Evolutionary conservation across 2,888 invertebrate genomes (phyloP), one percentile per base, ranked within the genome.

Genomic region (Apomyelois bistriatella): DNA sequence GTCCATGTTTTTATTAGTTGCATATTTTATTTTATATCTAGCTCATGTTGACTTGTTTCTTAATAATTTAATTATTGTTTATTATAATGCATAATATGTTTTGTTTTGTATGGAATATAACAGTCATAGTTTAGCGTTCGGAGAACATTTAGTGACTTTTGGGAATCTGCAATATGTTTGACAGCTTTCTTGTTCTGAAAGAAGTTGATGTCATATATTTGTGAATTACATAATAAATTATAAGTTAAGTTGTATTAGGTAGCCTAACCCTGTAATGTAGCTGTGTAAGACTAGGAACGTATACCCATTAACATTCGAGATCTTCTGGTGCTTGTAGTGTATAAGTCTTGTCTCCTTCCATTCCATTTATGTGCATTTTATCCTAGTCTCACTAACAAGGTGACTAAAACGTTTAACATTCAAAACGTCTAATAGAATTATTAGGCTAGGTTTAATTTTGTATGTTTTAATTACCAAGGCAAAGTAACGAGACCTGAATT

Each of bases 1-100:
- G 87, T 89, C 88, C 89, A 88, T 84, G 86, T 87, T 89, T 82
- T 87, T n/a, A n/a, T n/a, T 83, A 83, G 82, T 86, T 88, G 72
- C 78, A 86, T 89, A 88, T 87, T 88, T 86, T 88, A 89, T 82
- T 79, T 77, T 80, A 72, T 74, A 81, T 82, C 79, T 82, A 79
- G 75, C 71, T 79, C 70, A 66, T 68, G 84, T 84, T 89, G 82
- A 84, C 78, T 82, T 82, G 79, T 84, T 87, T 86, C 79, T 79
- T 85, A 82, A 79, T 86, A 81, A 85, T 85, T 84, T 87, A 83
- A 84, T 78, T 74, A 82, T 85, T 80, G 79, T 82, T 85, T 79
- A 74, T 68, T 70, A 73, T 75, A 70, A 79, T 68, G 87, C 88
- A 89, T 89, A 87, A 88, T 87, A 85, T 69, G 70, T 72, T 75